Percentiles rank a stretch among this genome's conserved stretches.
Evolutionary conservation across 2,797 vertebrate genomes (phyloP).

Genomic region (Anas bahamensis): DNA sequence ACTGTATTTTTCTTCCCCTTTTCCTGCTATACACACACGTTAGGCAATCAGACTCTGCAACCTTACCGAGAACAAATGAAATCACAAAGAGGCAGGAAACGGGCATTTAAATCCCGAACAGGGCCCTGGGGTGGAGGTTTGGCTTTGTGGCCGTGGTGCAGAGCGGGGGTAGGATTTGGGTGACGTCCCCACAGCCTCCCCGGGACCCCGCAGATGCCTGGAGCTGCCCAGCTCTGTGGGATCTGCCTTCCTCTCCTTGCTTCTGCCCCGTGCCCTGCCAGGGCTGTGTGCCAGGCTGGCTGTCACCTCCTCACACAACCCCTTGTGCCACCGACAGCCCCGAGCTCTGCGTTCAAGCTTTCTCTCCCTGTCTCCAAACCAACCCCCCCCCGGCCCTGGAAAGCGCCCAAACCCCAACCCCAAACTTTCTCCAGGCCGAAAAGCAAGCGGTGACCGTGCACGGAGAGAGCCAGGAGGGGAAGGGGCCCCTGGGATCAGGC

Average conservation of each 20-base stretch:
- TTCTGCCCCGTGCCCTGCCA: background rate
- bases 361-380: constrained; percentile 20
- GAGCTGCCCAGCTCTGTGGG: background rate
- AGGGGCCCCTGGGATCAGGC: background rate
- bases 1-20: constrained; percentile 49
- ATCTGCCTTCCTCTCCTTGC: background rate
- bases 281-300: background rate
- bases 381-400: constrained; percentile 18
- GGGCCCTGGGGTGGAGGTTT: background rate
- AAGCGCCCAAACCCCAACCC: background rate
- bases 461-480: background rate
- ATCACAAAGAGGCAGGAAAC: constrained; percentile 49
- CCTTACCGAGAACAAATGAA: background rate
- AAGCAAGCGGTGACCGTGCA: fast-evolving
- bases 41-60: constrained; percentile 4
- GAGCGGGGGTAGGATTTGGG: background rate
- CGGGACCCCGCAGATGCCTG: background rate
- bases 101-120: background rate
- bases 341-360: background rate
- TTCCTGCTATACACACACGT: constrained; percentile 34
- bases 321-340: background rate
- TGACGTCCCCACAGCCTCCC: background rate
- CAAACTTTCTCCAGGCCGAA: background rate
- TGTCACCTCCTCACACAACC: background rate
- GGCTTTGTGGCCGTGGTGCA: background rate